Percentiles rank a stretch among this genome's conserved stretches.
Evolutionary conservation across 2,888 invertebrate genomes (phyloP).

Genomic region (Euclidia mi): DNA sequence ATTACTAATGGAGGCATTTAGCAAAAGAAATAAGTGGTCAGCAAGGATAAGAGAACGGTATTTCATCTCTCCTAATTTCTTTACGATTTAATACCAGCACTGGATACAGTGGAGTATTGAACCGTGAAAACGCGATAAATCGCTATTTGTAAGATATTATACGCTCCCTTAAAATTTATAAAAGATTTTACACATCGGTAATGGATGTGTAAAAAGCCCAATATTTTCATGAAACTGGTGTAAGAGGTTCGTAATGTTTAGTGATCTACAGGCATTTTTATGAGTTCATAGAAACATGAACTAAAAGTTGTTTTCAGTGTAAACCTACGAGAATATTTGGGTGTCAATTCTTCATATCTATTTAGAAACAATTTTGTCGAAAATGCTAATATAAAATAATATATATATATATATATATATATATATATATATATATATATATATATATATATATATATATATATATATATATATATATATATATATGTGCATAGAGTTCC

Average conservation of each 20-base stretch:
- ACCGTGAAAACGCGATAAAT: slow-evolving; percentile 65
- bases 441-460: too few species aligned
- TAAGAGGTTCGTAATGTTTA: background rate
- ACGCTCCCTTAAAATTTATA: slow-evolving; percentile 18
- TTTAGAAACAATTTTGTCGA: too few species aligned
- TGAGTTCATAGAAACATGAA: too few species aligned
- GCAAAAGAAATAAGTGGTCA: slow-evolving; percentile 13
- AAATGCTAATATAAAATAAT: too few species aligned
- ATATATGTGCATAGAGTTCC: too few species aligned
- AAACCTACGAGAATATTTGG: too few species aligned
- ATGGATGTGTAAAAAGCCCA: background rate
- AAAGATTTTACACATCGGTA: slow-evolving; percentile 2
- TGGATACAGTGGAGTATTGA: slow-evolving; percentile 59
- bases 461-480: too few species aligned
- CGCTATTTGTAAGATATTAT: slow-evolving; percentile 43
- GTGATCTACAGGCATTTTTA: too few species aligned
- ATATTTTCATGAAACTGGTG: background rate
- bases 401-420: too few species aligned
- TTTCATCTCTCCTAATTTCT: slow-evolving; percentile 58
- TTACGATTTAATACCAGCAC: slow-evolving; percentile 60
- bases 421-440: too few species aligned
- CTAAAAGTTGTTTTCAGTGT: too few species aligned
- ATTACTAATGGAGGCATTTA: slow-evolving; percentile 6
- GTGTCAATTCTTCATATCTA: too few species aligned
- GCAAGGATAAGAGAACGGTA: slow-evolving; percentile 45